A percentile compares a stretch with the other conserved stretches of the same genome.
Evolutionary conservation across 2,797 vertebrate genomes (phyloP).

Genomic region (Tachyglossus aculeatus): DNA sequence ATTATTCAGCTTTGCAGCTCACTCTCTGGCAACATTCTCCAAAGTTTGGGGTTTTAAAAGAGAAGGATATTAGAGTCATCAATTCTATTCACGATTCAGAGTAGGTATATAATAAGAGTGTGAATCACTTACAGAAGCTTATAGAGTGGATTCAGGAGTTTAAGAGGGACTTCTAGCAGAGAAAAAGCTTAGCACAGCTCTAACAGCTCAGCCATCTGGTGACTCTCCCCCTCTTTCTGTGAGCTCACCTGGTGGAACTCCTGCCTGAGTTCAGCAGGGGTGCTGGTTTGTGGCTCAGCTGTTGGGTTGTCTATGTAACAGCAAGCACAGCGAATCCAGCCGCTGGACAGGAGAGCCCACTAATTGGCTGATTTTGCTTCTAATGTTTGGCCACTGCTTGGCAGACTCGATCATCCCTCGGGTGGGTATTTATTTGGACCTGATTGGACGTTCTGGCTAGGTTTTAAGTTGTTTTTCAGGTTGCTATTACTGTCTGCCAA

Average conservation of each 20-base stretch:
- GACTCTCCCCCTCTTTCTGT: not conserved
- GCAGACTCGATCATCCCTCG: slow-evolving; percentile 6
- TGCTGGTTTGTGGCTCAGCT: not conserved
- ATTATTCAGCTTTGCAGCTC: not conserved
- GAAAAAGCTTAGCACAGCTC: slow-evolving; percentile 24
- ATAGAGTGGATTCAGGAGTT: not conserved
- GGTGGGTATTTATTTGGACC: not conserved
- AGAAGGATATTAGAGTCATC: not conserved
- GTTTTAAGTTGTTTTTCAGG: slow-evolving; percentile 1
- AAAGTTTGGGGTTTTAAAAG: not conserved
- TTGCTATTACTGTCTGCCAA: not conserved
- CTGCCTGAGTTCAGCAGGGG: not conserved
- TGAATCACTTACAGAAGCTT: slow-evolving; percentile 20
- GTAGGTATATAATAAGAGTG: not conserved
- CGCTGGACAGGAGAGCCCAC: slow-evolving; percentile 6
- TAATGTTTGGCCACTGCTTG: slow-evolving; percentile 28
- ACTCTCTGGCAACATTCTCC: not conserved
- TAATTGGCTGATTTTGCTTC: slow-evolving; percentile 46
- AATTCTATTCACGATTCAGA: not conserved
- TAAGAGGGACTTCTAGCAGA: not conserved
- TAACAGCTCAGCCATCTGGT: slow-evolving; percentile 22
- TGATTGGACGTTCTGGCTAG: slow-evolving; percentile 16
- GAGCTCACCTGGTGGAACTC: slow-evolving; percentile 6
- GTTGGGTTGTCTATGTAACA: not conserved
- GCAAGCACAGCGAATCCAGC: not conserved